phyloP scores from a whole-genome alignment of 2,888 invertebrate species.

The Drosophila merina region DNA sequence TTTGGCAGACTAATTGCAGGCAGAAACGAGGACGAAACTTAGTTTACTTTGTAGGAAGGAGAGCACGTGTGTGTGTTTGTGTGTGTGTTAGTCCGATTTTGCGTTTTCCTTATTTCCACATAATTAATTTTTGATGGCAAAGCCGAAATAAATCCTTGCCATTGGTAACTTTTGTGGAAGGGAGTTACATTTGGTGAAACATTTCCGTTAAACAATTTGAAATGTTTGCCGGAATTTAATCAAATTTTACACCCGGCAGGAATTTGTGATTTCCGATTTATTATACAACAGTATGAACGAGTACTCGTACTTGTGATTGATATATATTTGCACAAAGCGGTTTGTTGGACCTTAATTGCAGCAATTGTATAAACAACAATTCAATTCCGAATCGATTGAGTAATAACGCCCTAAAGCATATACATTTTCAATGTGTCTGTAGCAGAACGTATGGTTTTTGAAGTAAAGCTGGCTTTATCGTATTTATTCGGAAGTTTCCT shows the following conservation, averaged over 20 bases:
- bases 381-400: constrained; percentile 21
- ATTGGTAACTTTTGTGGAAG: constrained; percentile 41
- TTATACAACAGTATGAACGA: constrained; percentile 6
- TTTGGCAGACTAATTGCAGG: constrained; percentile 70
- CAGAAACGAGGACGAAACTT: background rate
- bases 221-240: constrained; percentile 22
- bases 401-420: constrained; percentile 8
- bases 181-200: background rate
- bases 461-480: constrained; percentile 1
- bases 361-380: constrained; percentile 13
- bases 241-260: constrained; percentile 9
- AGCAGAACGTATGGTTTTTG: background rate
- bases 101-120: constrained; percentile 53
- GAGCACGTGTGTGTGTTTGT: constrained; percentile 3
- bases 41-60: too few relatives aligned
- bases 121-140: constrained; percentile 68
- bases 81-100: constrained; percentile 6
- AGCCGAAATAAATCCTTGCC: constrained; percentile 44
- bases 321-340: constrained; percentile 24
- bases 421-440: background rate
- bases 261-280: constrained; percentile 3
- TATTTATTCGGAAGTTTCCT: constrained; percentile 22
- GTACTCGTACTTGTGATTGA: constrained; percentile 20
- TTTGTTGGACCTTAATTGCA: constrained; percentile 38
- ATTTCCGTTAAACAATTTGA: constrained; percentile 15